Evolutionary conservation across 2,797 vertebrate species (phyloP).

Genomic region (Sebastes elongatus): DNA sequence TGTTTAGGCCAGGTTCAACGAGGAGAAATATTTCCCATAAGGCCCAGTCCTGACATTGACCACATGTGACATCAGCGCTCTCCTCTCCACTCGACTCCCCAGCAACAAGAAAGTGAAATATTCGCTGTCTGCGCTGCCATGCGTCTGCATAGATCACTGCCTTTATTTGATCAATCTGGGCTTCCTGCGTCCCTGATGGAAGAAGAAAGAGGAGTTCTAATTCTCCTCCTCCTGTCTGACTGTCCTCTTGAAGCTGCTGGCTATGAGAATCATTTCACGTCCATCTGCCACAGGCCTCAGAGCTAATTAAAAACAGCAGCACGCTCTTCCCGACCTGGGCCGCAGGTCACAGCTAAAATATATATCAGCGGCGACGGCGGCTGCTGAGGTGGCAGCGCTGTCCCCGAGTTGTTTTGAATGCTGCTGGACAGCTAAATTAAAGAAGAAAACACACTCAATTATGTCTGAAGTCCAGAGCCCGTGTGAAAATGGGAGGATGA

Average conservation of each 20-base stretch:
- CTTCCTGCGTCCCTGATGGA: slow-evolving; percentile 28
- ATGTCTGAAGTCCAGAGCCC: slow-evolving; percentile 19
- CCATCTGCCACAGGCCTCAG: slow-evolving; percentile 67
- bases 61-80: slow-evolving; percentile 54
- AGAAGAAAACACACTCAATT: slow-evolving; percentile 20
- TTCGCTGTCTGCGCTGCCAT: slow-evolving; percentile 32
- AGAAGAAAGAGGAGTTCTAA: slow-evolving; percentile 45
- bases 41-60: slow-evolving; percentile 47
- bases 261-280: slow-evolving; percentile 62
- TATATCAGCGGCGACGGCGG: slow-evolving; percentile 18
- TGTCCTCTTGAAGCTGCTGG: slow-evolving; percentile 59
- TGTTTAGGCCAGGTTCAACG: slow-evolving; percentile 28
- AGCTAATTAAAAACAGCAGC: slow-evolving; percentile 72
- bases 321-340: slow-evolving; percentile 42
- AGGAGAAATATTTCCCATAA: slow-evolving; percentile 50
- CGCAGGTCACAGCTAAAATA: slow-evolving; percentile 60
- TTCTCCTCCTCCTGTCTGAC: slow-evolving; percentile 45
- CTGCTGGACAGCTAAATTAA: slow-evolving; percentile 8
- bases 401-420: slow-evolving; percentile 36
- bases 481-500: slow-evolving; percentile 21
- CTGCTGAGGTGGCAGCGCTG: slow-evolving; percentile 1
- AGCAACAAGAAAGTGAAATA: slow-evolving; percentile 54
- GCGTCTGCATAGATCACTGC: slow-evolving; percentile 62
- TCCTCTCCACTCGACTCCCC: slow-evolving; percentile 3
- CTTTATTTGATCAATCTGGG: slow-evolving; percentile 65